phyloP scores from a whole-genome alignment of 2,113 vertebrate genomes.

The Anguilla rostrata region DNA sequence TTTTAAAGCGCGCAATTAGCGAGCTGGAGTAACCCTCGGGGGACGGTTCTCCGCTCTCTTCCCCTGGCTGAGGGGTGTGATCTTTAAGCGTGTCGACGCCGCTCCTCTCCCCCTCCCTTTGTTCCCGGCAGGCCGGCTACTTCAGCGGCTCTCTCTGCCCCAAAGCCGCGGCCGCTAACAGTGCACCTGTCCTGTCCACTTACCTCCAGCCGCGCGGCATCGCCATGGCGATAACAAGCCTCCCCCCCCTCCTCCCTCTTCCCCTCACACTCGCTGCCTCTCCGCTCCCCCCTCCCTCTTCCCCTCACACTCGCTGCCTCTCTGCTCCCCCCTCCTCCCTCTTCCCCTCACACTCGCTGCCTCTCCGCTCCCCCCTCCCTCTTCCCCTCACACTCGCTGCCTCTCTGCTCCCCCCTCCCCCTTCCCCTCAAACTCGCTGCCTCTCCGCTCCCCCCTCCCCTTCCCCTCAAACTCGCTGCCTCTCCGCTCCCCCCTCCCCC shows the following conservation, averaged over 20 bases:
- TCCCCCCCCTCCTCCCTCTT: constrained; percentile 10
- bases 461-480: constrained; percentile 26
- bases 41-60: constrained; percentile 2
- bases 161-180: constrained; percentile 51
- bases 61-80: constrained; percentile 20
- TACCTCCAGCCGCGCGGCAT: constrained; percentile 50
- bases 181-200: constrained; percentile 57
- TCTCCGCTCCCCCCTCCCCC: no score
- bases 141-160: constrained; percentile 27
- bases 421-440: constrained; percentile 25
- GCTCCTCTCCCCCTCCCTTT: constrained; percentile 21
- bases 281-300: no score
- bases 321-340: no score
- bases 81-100: constrained; percentile 34
- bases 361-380: no score
- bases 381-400: constrained; percentile 24
- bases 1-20: constrained; percentile 43
- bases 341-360: constrained; percentile 24
- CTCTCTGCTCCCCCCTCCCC: no score
- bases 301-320: constrained; percentile 30
- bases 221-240: constrained; percentile 60
- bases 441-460: no score
- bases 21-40: constrained; percentile 23
- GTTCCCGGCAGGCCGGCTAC: background rate
- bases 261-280: background rate